Conservation (phyloP, 2,888 invertebrate genomes). For the Micoletzkya japonica region DNA sequence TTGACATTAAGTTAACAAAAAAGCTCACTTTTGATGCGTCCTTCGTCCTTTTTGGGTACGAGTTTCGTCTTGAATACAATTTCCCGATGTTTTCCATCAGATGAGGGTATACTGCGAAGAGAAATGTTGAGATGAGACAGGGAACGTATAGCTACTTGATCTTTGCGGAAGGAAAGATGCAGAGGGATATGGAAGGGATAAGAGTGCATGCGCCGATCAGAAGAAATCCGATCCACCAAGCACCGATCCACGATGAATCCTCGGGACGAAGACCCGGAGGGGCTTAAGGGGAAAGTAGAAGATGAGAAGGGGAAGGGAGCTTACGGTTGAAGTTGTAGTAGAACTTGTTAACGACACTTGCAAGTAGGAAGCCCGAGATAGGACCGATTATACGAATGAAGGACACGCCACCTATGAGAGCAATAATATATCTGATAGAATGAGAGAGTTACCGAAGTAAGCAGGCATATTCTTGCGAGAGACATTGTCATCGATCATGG, state of each 20-base stretch:
- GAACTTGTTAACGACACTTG: conserved; percentile 55
- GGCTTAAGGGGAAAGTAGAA: conserved; percentile 33
- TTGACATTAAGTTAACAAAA: background rate
- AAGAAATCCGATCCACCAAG: conserved; percentile 67
- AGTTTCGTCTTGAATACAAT: conserved; percentile 41
- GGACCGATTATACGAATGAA: conserved; percentile 63
- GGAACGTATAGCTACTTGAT: conserved; percentile 12
- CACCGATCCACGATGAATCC: conserved; percentile 67
- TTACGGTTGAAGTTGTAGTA: conserved; percentile 45
- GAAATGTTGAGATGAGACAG: background rate
- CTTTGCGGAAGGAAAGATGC: conserved; percentile 61
- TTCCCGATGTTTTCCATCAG: conserved; percentile 25
- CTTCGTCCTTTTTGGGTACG: conserved; percentile 30
- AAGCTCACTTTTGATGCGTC: conserved; percentile 29
- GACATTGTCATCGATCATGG: conserved; percentile 63
- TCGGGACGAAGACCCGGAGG: conserved; percentile 54
- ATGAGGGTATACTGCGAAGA: conserved; percentile 1
- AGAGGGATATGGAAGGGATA: conserved; percentile 62
- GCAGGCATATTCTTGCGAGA: conserved; percentile 60
- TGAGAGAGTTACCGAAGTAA: conserved; percentile 53
- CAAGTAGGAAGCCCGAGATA: conserved; percentile 63
- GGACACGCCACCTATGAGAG: conserved; percentile 53
- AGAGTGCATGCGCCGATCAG: conserved; percentile 46
- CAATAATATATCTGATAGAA: background rate
- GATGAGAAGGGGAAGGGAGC: background rate